phyloP scores from a whole-genome alignment of 1,140 invertebrate genomes.

The Magallana angulata region DNA sequence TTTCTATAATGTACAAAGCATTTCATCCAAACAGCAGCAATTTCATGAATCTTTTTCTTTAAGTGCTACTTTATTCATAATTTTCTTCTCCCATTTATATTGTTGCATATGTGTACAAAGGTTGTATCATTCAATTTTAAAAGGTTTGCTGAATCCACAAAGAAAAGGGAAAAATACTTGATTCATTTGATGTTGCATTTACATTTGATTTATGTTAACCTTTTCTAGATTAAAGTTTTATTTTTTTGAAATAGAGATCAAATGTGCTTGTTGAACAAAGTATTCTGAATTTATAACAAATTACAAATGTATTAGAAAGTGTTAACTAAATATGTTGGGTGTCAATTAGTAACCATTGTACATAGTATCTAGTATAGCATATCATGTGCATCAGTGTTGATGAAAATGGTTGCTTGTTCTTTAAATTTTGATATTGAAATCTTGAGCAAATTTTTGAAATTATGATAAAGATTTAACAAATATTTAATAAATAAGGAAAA shows the following conservation, averaged over 20 bases:
- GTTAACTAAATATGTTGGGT: neutral
- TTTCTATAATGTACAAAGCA: neutral
- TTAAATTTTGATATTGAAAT: neutral
- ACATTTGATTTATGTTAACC: neutral
- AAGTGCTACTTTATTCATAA: conserved; percentile 19
- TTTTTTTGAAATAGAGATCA: conserved; percentile 19
- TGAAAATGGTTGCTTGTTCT: conserved; percentile 24
- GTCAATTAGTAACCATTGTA: conserved; percentile 32
- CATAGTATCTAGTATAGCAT: conserved; percentile 19
- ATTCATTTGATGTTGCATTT: neutral
- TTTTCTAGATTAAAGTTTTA: conserved; percentile 6
- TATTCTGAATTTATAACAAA: neutral
- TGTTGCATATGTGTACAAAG: conserved; percentile 17
- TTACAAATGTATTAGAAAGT: neutral
- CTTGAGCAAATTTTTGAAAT: neutral
- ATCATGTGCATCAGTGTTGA: neutral
- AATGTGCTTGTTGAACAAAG: conserved; percentile 25
- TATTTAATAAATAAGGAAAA: neutral
- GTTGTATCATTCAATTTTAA: neutral
- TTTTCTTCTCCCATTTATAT: neutral
- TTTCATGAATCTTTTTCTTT: conserved; percentile 27
- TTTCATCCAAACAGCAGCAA: conserved; percentile 26
- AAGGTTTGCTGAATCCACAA: neutral
- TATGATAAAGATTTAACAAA: too few species aligned
- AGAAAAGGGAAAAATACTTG: neutral